phyloP scores from a whole-genome alignment of 2,888 invertebrate species.

The Lithophane semibrunnea region DNA sequence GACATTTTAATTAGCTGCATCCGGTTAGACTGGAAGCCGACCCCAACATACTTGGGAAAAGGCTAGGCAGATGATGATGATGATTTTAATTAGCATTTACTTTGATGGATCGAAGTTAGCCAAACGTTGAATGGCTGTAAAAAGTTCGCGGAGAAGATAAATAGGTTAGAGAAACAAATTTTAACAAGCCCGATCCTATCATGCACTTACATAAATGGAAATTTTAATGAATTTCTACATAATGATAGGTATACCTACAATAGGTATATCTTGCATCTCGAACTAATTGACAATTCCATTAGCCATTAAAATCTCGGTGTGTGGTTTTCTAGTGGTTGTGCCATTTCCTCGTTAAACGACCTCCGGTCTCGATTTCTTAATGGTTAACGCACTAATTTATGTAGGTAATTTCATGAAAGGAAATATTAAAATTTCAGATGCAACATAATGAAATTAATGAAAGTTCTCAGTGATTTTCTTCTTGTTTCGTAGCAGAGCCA shows the following conservation, averaged over 20 bases:
- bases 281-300: constrained; percentile 54
- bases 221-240: constrained; percentile 24
- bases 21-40: no score
- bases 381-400: constrained; percentile 19
- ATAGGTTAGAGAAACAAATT: background rate
- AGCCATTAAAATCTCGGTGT: constrained; percentile 52
- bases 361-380: constrained; percentile 36
- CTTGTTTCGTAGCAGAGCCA: constrained; percentile 38
- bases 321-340: constrained; percentile 40
- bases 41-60: no score
- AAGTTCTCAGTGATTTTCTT: constrained; percentile 17
- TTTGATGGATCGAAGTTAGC: constrained; percentile 14
- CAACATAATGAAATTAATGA: constrained; percentile 3
- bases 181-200: constrained; percentile 13
- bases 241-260: constrained; percentile 4
- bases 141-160: background rate
- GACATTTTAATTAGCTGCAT: constrained; percentile 48
- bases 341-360: constrained; percentile 47
- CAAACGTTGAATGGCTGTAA: background rate
- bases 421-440: constrained; percentile 3
- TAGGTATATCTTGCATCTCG: constrained; percentile 8
- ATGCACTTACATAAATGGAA: constrained; percentile 23
- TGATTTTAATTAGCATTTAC: constrained; percentile 43
- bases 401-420: constrained; percentile 11
- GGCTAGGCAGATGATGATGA: no score